Evolutionary conservation across 2,888 invertebrate genomes (phyloP).

Genomic region (Stenchaetothrips biformis): DNA sequence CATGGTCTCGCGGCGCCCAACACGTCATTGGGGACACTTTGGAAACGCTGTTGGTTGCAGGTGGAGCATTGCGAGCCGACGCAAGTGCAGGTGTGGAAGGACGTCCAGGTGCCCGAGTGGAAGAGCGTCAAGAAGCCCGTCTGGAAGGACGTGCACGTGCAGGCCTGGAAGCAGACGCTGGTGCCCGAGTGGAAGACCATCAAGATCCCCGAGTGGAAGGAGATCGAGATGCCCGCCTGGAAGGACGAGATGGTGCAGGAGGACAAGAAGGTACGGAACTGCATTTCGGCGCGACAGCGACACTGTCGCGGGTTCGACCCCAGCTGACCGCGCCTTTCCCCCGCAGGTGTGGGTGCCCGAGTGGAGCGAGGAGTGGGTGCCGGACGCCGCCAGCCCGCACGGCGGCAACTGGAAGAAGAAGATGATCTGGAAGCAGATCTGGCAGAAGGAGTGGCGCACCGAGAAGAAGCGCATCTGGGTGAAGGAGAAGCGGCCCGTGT

Average conservation of each 20-base stretch:
- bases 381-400: not conserved
- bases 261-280: not conserved
- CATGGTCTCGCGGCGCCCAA: not conserved
- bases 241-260: constrained; percentile 14
- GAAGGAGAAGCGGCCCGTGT: constrained; percentile 15
- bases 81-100: constrained; percentile 17
- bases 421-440: constrained; percentile 16
- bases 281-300: too few relatives aligned
- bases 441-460: constrained; percentile 18
- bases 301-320: too few relatives aligned
- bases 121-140: constrained; percentile 17
- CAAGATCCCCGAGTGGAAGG: constrained; percentile 20
- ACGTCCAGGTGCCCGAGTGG: constrained; percentile 19
- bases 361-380: constrained; percentile 22
- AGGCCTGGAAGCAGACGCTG: constrained; percentile 19
- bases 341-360: constrained; percentile 9
- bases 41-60: not conserved
- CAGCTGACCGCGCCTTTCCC: too few relatives aligned
- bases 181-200: constrained; percentile 16
- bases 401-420: constrained; percentile 21
- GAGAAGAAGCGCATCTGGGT: constrained; percentile 20
- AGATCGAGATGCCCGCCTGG: constrained; percentile 17
- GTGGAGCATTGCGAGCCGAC: constrained; percentile 18
- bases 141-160: constrained; percentile 17
- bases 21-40: not conserved